These are phyloP conservation scores for Anarrhichthys ocellatus DNA, from an alignment of 2,113 vertebrate species.

Conservation along the genomic window DNA sequence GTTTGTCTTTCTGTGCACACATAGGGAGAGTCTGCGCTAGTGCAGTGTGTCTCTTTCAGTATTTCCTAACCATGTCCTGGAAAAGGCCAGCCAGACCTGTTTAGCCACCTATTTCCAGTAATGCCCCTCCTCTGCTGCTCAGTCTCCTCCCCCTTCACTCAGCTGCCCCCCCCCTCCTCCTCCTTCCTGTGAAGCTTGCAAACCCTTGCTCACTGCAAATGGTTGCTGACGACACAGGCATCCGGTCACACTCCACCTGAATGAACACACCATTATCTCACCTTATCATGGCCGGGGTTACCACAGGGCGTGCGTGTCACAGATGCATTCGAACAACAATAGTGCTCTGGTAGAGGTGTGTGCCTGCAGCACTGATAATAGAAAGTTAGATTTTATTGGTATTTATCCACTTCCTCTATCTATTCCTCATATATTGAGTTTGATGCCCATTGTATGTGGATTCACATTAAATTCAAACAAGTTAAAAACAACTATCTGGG, in stretches of 20 bases:
- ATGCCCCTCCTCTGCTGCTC: slow-evolving; percentile 66
- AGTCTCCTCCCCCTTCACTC: slow-evolving; percentile 51
- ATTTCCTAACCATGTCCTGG: slow-evolving; percentile 69
- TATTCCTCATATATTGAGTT: not conserved
- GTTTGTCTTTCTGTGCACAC: not conserved
- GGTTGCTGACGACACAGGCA: slow-evolving; percentile 8
- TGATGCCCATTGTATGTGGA: not conserved
- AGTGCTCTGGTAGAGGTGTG: not conserved
- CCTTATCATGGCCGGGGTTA: slow-evolving; percentile 3
- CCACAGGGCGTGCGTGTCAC: not conserved
- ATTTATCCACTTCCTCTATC: not conserved
- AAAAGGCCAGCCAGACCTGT: slow-evolving; percentile 74
- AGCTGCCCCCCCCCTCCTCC: not conserved
- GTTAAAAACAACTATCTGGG: not conserved
- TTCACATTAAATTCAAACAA: too few relatives aligned
- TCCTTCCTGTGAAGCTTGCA: slow-evolving; percentile 20
- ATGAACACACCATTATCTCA: slow-evolving; percentile 13
- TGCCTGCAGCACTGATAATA: not conserved
- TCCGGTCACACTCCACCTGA: slow-evolving; percentile 42
- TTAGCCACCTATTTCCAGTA: slow-evolving; percentile 79
- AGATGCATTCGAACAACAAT: not conserved
- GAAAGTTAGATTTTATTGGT: not conserved
- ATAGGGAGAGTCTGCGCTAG: not conserved
- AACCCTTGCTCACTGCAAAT: slow-evolving; percentile 2
- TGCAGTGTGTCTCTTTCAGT: slow-evolving; percentile 32